Percentiles rank a stretch among this genome's conserved stretches.
Conservation (phyloP, 2,113 vertebrate genomes). For the Osmerus eperlanus region DNA sequence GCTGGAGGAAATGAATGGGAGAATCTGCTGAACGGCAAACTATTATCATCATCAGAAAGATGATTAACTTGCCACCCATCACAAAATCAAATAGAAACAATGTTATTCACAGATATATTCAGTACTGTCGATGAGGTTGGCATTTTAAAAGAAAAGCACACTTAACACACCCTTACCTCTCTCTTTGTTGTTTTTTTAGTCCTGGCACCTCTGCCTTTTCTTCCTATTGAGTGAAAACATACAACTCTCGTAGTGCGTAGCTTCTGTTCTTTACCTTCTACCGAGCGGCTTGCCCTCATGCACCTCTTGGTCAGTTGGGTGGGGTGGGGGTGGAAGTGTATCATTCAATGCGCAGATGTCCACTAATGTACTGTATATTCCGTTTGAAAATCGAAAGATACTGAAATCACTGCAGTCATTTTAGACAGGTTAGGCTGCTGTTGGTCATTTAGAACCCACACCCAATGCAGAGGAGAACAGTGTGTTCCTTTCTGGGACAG, state of each 20-base stretch:
- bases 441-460: not conserved
- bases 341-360: slow-evolving; percentile 44
- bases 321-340: slow-evolving; percentile 32
- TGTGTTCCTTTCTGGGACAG: too few relatives aligned
- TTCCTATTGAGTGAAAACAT: slow-evolving; percentile 18
- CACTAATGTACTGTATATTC: not conserved
- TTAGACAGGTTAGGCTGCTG: not conserved
- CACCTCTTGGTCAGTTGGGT: slow-evolving; percentile 15
- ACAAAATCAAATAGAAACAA: not conserved
- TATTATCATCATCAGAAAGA: not conserved
- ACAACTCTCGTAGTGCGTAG: not conserved
- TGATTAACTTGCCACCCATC: not conserved
- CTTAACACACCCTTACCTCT: slow-evolving; percentile 35
- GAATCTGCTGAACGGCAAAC: not conserved
- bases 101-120: not conserved
- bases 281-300: slow-evolving; percentile 8
- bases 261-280: slow-evolving; percentile 19
- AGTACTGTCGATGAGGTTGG: not conserved
- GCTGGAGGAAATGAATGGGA: not conserved
- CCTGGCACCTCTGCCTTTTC: slow-evolving; percentile 9
- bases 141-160: slow-evolving; percentile 13
- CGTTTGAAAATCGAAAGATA: not conserved
- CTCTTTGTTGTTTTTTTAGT: slow-evolving; percentile 24
- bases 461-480: too few relatives aligned
- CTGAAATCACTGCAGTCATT: too few relatives aligned